A percentile compares a stretch with the other conserved stretches of the same genome.
phyloP scores from a whole-genome alignment of 2,888 invertebrate species.

The Siphonodentalium dalli region DNA sequence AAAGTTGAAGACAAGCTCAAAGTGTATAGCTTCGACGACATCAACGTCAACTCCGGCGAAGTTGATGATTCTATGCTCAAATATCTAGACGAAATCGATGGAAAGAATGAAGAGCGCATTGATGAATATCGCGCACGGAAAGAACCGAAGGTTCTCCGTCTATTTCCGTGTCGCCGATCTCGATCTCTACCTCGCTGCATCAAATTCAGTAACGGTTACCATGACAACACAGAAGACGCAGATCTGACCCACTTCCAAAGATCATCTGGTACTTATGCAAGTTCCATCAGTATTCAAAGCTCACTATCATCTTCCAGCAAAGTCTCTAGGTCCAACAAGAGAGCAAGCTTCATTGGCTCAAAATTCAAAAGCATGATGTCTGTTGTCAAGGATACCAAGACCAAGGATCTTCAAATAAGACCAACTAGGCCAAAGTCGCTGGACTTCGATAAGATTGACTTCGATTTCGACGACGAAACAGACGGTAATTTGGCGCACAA shows the following conservation, averaged over 20 bases:
- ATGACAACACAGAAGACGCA: conserved; percentile 30
- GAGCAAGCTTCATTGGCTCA: conserved; percentile 48
- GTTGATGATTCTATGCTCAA: conserved; percentile 47
- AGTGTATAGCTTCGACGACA: conserved; percentile 53
- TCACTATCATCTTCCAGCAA: conserved; percentile 35
- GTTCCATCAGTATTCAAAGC: conserved; percentile 44
- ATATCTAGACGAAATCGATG: conserved; percentile 53
- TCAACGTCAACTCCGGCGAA: conserved; percentile 33
- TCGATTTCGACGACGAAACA: conserved; percentile 30
- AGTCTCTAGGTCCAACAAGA: conserved; percentile 40
- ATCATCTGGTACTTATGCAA: conserved; percentile 31
- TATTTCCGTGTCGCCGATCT: conserved; percentile 49
- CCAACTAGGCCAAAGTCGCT: conserved; percentile 54
- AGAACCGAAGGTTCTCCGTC: conserved; percentile 42
- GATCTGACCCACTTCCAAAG: conserved; percentile 27
- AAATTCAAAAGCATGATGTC: conserved; percentile 47
- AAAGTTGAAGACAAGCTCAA: conserved; percentile 38
- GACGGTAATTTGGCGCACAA: conserved; percentile 35
- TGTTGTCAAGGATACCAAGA: too few relatives aligned
- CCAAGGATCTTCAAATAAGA: too few relatives aligned
- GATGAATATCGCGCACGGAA: conserved; percentile 42
- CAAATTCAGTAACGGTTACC: conserved; percentile 31
- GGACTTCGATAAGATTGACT: conserved; percentile 47
- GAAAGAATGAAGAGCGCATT: conserved; percentile 47
- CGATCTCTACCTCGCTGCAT: conserved; percentile 51